Conservation (phyloP, 2,888 invertebrate genomes). For the Cheilosia pagana region DNA sequence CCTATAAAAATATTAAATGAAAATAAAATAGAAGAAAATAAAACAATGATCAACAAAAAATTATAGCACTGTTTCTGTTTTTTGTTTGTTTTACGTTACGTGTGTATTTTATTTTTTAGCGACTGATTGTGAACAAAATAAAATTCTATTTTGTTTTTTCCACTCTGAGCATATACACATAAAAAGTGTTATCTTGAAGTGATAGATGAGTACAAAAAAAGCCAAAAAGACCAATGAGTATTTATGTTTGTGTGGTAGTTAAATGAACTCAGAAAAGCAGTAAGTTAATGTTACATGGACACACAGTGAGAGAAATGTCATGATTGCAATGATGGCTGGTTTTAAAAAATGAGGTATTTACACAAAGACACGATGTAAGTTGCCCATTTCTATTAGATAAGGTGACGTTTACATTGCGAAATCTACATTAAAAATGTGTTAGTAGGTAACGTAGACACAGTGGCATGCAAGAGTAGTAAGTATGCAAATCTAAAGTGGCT, state of each 20-base stretch:
- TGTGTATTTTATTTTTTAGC: conserved; percentile 37
- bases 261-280: conserved; percentile 7
- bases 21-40: conserved; percentile 76
- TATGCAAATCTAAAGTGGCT: conserved; percentile 20
- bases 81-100: conserved; percentile 29
- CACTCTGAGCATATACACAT: conserved; percentile 21
- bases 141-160: conserved; percentile 2
- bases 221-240: conserved; percentile 16
- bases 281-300: conserved; percentile 16
- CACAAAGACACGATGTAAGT: conserved; percentile 65
- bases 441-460: conserved; percentile 30
- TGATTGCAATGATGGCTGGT: conserved; percentile 39
- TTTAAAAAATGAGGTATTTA: conserved; percentile 32
- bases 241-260: conserved; percentile 8
- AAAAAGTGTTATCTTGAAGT: conserved; percentile 25
- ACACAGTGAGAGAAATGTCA: conserved; percentile 9
- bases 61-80: conserved; percentile 26
- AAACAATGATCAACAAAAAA: conserved; percentile 72
- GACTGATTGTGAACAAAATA: conserved; percentile 32
- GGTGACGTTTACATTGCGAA: conserved; percentile 33
- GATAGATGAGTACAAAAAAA: not conserved
- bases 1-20: conserved; percentile 79
- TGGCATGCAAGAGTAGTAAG: conserved; percentile 44
- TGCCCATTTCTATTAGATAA: conserved; percentile 72
- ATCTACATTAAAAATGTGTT: conserved; percentile 41